These are phyloP conservation scores for Probosciger aterrimus DNA, from an alignment of 2,113 vertebrate species.

Conservation along the genomic window DNA sequence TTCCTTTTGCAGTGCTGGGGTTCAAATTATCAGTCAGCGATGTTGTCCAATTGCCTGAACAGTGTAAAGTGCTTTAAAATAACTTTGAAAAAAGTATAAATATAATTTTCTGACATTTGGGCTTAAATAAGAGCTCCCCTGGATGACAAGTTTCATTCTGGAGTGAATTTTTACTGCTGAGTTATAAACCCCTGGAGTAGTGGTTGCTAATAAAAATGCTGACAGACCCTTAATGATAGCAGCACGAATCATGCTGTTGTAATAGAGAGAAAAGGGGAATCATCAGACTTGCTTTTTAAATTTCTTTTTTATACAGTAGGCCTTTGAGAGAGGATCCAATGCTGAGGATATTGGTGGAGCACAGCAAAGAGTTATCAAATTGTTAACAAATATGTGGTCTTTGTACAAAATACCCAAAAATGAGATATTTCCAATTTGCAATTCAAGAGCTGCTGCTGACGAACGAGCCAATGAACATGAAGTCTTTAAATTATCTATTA, in stretches of 20 bases:
- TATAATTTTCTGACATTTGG: slow-evolving; percentile 39
- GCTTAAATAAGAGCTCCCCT: slow-evolving; percentile 49
- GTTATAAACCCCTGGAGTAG: slow-evolving; percentile 58
- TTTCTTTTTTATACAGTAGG: not conserved
- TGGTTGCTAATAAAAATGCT: slow-evolving; percentile 46
- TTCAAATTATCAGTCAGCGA: not conserved
- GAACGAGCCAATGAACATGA: not conserved
- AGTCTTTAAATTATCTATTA: slow-evolving; percentile 37
- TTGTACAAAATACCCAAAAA: slow-evolving; percentile 2
- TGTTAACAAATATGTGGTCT: slow-evolving; percentile 28
- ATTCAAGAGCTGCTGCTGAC: not conserved
- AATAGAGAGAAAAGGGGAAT: slow-evolving; percentile 41
- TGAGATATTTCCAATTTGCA: slow-evolving; percentile 35
- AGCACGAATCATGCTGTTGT: not conserved
- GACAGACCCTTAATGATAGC: slow-evolving; percentile 34
- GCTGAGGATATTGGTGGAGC: slow-evolving; percentile 30
- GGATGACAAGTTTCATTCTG: slow-evolving; percentile 51
- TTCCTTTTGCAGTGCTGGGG: not conserved
- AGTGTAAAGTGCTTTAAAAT: slow-evolving; percentile 32
- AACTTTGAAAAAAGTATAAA: slow-evolving; percentile 48
- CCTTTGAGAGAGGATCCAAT: slow-evolving; percentile 11
- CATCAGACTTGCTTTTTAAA: not conserved
- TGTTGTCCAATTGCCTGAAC: not conserved
- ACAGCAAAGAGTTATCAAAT: slow-evolving; percentile 21
- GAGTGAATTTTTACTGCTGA: slow-evolving; percentile 43